Evolutionary conservation across 2,797 vertebrate genomes (phyloP).

Genomic region (Synanceia verrucosa): DNA sequence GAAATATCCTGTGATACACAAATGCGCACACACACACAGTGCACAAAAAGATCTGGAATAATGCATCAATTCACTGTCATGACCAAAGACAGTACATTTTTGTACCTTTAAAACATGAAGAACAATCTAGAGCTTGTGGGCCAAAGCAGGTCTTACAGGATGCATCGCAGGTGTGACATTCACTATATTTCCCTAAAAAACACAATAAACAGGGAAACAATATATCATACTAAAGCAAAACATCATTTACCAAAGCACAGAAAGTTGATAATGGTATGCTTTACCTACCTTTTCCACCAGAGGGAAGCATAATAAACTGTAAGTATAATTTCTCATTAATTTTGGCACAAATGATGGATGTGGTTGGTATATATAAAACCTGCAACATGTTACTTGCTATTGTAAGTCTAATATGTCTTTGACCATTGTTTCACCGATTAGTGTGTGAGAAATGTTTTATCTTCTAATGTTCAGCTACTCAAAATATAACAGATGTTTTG

Average conservation of each 20-base stretch:
- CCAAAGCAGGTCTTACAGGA: slow-evolving; percentile 82
- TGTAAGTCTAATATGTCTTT: not conserved
- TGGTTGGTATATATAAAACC: not conserved
- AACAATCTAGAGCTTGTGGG: slow-evolving; percentile 77
- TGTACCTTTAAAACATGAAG: slow-evolving; percentile 77
- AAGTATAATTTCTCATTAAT: not conserved
- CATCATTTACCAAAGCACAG: not conserved
- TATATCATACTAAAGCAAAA: not conserved
- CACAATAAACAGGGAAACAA: not conserved
- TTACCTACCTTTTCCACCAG: slow-evolving; percentile 30
- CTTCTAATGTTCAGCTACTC: not conserved
- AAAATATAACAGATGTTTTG: not conserved
- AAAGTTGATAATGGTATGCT: not conserved
- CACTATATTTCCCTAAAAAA: slow-evolving; percentile 59
- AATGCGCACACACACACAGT: not conserved
- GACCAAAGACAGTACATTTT: not conserved
- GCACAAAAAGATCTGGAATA: accelerated
- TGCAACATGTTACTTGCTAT: not conserved
- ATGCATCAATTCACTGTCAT: accelerated
- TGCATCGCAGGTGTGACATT: slow-evolving; percentile 70
- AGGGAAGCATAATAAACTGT: slow-evolving; percentile 21
- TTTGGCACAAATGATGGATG: not conserved
- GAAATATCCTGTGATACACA: slow-evolving; percentile 71
- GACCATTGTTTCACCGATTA: not conserved
- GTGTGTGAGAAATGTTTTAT: not conserved